phyloP scores from a whole-genome alignment of 1,140 invertebrate species.

The Zophobas atratus region DNA sequence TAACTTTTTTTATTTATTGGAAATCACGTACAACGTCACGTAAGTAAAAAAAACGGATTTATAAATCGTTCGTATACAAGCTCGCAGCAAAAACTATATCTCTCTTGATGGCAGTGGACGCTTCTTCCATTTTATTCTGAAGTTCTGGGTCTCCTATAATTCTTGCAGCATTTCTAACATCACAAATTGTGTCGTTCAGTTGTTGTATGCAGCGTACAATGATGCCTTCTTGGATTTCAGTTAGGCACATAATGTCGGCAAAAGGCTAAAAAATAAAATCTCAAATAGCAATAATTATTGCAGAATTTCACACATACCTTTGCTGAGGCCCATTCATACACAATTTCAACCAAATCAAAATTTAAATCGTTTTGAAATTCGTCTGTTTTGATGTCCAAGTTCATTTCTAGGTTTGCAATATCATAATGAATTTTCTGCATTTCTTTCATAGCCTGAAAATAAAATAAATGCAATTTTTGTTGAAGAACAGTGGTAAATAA shows the following conservation, averaged over 20 bases:
- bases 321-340: conserved; percentile 95
- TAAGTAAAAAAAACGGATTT: conserved; percentile 1
- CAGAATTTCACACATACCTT: conserved; percentile 72
- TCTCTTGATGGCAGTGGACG: conserved; percentile 92
- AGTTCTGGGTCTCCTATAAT: conserved; percentile 94
- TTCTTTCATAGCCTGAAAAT: conserved; percentile 71
- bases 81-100: conserved; percentile 99
- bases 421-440: conserved; percentile 71
- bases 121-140: conserved; percentile 96
- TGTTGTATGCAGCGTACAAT: conserved; percentile 98
- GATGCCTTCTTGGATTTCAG: conserved; percentile 97
- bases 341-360: conserved; percentile 93
- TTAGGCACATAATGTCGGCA: conserved; percentile 92
- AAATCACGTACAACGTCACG: neutral
- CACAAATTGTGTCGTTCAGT: conserved; percentile 92
- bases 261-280: conserved; percentile 79
- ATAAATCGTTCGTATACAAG: conserved; percentile 81
- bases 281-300: conserved; percentile 21
- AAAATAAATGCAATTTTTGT: conserved; percentile 52
- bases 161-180: conserved; percentile 93
- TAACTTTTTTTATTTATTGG: neutral
- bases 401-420: conserved; percentile 68
- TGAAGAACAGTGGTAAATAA: neutral
- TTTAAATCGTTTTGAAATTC: conserved; percentile 80
- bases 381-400: conserved; percentile 71